phyloP scores from a whole-genome alignment of 2,113 vertebrate species.

The Poeciliopsis turrubarensis region DNA sequence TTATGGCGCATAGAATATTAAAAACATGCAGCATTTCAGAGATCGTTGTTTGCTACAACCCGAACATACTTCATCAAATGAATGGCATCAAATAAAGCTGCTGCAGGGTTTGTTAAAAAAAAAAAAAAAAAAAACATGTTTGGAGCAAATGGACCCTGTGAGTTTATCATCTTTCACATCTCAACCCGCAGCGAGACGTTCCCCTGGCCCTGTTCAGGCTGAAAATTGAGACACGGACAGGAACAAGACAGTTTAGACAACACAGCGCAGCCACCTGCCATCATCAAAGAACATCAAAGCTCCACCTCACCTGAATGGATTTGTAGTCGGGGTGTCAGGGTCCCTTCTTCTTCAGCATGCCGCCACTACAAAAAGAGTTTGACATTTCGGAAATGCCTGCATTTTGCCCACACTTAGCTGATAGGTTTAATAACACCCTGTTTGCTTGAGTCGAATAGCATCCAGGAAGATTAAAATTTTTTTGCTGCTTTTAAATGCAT shows the following conservation, averaged over 20 bases:
- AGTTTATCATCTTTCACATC: constrained; percentile 60
- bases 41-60: constrained; percentile 29
- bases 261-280: constrained; percentile 44
- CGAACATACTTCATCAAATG: constrained; percentile 47
- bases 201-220: constrained; percentile 34
- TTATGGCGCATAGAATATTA: constrained; percentile 26
- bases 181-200: constrained; percentile 31
- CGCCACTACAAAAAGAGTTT: background rate
- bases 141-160: constrained; percentile 19
- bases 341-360: background rate
- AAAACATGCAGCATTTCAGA: constrained; percentile 21
- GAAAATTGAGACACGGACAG: constrained; percentile 25
- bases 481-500: background rate
- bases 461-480: background rate
- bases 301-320: constrained; percentile 16
- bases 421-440: background rate
- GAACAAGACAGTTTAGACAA: constrained; percentile 49
- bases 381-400: background rate
- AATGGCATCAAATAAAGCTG: constrained; percentile 42
- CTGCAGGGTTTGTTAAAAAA: constrained; percentile 44
- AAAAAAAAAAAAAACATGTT: constrained; percentile 48
- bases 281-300: constrained; percentile 53
- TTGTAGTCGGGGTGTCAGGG: constrained; percentile 3
- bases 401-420: background rate
- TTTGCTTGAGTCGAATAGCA: background rate